phyloP scores from a whole-genome alignment of 1,140 invertebrate genomes.

The Neodiprion virginianus region DNA sequence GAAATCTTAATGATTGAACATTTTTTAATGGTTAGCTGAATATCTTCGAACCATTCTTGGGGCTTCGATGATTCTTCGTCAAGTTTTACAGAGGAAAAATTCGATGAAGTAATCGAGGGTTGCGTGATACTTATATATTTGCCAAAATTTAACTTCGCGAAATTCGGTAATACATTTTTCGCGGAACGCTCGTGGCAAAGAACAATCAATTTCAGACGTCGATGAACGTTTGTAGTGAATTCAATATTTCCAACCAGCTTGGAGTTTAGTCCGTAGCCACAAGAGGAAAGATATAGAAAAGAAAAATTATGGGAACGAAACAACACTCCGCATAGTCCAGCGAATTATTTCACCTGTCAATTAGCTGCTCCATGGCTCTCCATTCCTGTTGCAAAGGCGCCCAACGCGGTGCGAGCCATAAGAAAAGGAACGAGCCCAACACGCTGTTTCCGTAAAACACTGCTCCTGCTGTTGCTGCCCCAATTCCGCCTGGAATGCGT shows the following conservation, averaged over 20 bases:
- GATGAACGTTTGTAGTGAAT: too few relatives aligned
- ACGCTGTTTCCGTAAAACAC: conserved; percentile 62
- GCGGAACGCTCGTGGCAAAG: background rate
- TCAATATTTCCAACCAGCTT: too few relatives aligned
- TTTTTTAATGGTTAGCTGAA: too few relatives aligned
- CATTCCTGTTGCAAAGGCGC: conserved; percentile 53
- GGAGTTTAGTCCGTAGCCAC: too few relatives aligned
- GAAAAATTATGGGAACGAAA: background rate
- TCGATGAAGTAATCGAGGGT: too few relatives aligned
- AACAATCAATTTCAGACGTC: too few relatives aligned
- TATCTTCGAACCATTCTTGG: too few relatives aligned
- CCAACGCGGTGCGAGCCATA: conserved; percentile 56
- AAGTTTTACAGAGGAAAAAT: too few relatives aligned
- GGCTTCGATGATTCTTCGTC: too few relatives aligned
- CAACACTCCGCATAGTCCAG: background rate
- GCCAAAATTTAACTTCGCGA: too few relatives aligned
- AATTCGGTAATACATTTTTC: background rate
- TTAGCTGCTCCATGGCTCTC: conserved; percentile 54
- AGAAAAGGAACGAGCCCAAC: conserved; percentile 51
- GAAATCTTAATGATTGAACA: too few relatives aligned
- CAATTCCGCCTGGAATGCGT: conserved; percentile 54
- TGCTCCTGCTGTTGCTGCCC: conserved; percentile 57
- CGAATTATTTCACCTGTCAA: conserved; percentile 49
- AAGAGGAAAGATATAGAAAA: background rate
- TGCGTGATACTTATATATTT: too few relatives aligned